Evolutionary conservation across 2,888 invertebrate genomes (phyloP).

Genomic region (Pediacus dermestoides): DNA sequence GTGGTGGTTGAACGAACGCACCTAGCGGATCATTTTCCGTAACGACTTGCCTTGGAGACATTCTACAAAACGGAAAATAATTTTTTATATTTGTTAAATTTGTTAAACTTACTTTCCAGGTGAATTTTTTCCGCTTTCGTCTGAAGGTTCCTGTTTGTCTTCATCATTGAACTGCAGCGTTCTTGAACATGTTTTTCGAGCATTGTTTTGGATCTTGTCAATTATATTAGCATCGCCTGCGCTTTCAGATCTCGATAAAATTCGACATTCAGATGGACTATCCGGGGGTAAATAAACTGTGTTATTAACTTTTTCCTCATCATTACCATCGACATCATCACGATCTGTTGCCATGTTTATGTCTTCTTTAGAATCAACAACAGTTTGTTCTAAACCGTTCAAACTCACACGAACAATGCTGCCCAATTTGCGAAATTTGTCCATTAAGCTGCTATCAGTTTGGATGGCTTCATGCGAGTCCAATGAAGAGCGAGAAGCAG

Average conservation of each 20-base stretch:
- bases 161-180: slow-evolving; percentile 57
- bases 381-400: slow-evolving; percentile 28
- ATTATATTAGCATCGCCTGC: slow-evolving; percentile 77
- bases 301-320: too few relatives aligned
- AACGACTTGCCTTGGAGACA: slow-evolving; percentile 78
- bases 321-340: slow-evolving; percentile 15
- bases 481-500: slow-evolving; percentile 46
- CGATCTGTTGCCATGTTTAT: slow-evolving; percentile 17
- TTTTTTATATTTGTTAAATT: slow-evolving; percentile 1
- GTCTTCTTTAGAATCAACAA: slow-evolving; percentile 23
- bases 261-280: slow-evolving; percentile 59
- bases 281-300: slow-evolving; percentile 52
- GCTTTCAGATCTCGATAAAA: slow-evolving; percentile 66
- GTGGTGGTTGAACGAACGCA: slow-evolving; percentile 57
- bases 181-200: slow-evolving; percentile 55
- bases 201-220: slow-evolving; percentile 61
- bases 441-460: slow-evolving; percentile 50
- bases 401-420: slow-evolving; percentile 58
- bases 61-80: slow-evolving; percentile 47
- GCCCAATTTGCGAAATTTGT: slow-evolving; percentile 54
- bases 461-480: slow-evolving; percentile 47
- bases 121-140: slow-evolving; percentile 48
- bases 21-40: slow-evolving; percentile 91
- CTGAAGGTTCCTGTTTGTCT: slow-evolving; percentile 45
- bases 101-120: slow-evolving; percentile 52